Conservation (phyloP, 92 coral and sea anemone genomes). For the Desmophyllum pertusum region DNA sequence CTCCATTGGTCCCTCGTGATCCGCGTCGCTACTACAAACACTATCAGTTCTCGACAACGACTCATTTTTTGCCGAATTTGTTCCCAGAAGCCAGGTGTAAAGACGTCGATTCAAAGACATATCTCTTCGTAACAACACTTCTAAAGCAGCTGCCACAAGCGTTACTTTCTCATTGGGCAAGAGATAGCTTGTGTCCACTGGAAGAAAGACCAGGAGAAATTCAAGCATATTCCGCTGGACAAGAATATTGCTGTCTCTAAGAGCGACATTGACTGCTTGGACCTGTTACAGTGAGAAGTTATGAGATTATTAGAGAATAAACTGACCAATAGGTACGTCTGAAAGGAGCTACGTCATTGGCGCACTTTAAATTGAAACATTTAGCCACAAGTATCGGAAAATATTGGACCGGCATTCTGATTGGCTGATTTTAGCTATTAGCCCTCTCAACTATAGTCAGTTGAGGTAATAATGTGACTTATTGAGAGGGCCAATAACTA, state of each 20-base stretch:
- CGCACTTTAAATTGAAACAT: too few species aligned
- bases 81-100: constrained; percentile 89
- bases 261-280: constrained; percentile 73
- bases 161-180: constrained; percentile 61
- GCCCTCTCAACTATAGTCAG: too few species aligned
- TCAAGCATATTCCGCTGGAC: constrained; percentile 92
- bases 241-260: constrained; percentile 84
- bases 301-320: neutral
- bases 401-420: too few species aligned
- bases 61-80: constrained; percentile 43
- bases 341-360: neutral
- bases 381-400: too few species aligned
- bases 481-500: too few species aligned
- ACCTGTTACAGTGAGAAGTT: constrained; percentile 58
- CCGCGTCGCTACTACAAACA: constrained; percentile 75
- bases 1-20: constrained; percentile 46
- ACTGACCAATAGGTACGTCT: neutral
- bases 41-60: constrained; percentile 67
- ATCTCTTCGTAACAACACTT: constrained; percentile 86
- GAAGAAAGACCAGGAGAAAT: constrained; percentile 76
- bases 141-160: constrained; percentile 80
- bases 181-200: constrained; percentile 66
- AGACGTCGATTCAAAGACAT: constrained; percentile 96
- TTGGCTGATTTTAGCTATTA: too few species aligned
- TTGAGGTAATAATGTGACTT: too few species aligned